phyloP scores from a whole-genome alignment of 2,113 vertebrate species.

The Cromileptes altivelis region DNA sequence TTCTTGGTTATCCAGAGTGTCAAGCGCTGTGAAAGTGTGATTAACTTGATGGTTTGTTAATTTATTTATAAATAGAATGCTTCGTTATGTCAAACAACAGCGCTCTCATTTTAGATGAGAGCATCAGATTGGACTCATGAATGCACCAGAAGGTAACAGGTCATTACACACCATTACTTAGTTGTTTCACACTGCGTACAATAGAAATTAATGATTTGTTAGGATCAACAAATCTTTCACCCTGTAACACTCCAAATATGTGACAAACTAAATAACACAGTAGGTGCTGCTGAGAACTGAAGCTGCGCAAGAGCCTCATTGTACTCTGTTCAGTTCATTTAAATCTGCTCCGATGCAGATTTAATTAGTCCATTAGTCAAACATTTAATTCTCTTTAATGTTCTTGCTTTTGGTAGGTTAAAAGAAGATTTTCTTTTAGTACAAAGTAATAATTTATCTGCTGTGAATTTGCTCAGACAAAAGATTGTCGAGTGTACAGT shows the following conservation, averaged over 20 bases:
- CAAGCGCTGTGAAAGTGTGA: no score
- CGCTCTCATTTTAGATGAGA: no score
- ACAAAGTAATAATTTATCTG: constrained; percentile 10
- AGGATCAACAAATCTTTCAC: neutral
- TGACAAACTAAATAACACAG: neutral
- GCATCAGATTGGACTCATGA: no score
- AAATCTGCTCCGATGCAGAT: neutral
- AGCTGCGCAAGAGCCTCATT: neutral
- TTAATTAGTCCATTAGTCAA: constrained; percentile 32
- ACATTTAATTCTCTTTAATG: constrained; percentile 14
- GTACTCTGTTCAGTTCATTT: neutral
- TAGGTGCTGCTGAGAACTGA: neutral
- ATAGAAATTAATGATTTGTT: neutral
- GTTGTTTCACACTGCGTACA: neutral
- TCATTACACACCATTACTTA: neutral
- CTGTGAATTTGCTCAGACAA: neutral
- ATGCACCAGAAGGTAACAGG: neutral
- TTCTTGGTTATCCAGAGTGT: no score
- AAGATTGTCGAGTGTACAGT: neutral
- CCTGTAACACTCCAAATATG: neutral
- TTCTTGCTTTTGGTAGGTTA: constrained; percentile 4
- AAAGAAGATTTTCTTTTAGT: constrained; percentile 16
- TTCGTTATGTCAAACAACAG: no score
- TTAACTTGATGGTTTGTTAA: no score
- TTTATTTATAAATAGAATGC: no score